Percentiles rank a stretch among this genome's conserved stretches.
These are phyloP conservation scores for Crotalus tigris DNA, from an alignment of 2,113 vertebrate species.

Conservation along the genomic window DNA sequence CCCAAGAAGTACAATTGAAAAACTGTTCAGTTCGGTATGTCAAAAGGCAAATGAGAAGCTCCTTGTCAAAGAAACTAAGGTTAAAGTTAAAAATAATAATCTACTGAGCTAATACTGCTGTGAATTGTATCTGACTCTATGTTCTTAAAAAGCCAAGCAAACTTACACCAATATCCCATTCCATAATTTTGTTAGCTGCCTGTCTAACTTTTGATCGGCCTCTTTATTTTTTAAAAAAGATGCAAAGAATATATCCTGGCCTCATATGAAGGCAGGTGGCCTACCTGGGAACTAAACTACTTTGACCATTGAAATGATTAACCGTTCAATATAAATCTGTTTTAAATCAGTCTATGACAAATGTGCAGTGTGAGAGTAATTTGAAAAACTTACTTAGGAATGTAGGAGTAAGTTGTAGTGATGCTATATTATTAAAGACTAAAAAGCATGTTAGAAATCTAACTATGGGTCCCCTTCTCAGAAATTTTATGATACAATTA, in stretches of 20 bases:
- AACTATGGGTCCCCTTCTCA: background rate
- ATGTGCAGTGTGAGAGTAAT: background rate
- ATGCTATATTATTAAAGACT: conserved; percentile 8
- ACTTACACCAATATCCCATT: background rate
- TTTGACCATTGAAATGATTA: background rate
- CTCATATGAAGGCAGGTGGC: background rate
- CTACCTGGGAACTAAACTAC: background rate
- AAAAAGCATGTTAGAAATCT: conserved; percentile 7
- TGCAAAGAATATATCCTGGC: background rate
- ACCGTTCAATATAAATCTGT: background rate
- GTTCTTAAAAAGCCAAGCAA: background rate
- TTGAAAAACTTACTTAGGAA: background rate
- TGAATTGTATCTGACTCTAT: background rate
- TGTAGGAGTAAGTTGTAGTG: conserved; percentile 31
- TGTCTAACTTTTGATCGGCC: background rate
- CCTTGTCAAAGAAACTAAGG: background rate
- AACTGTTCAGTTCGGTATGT: background rate
- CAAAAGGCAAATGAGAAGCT: background rate
- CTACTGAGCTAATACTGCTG: background rate
- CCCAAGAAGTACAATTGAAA: background rate
- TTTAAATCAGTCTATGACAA: background rate
- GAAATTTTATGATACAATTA: conserved; percentile 9
- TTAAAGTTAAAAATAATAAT: no score
- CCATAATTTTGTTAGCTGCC: background rate
- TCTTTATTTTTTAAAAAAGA: background rate